These are phyloP conservation scores for Sprattus sprattus DNA, from an alignment of 2,113 vertebrate genomes.

Conservation along the genomic window DNA sequence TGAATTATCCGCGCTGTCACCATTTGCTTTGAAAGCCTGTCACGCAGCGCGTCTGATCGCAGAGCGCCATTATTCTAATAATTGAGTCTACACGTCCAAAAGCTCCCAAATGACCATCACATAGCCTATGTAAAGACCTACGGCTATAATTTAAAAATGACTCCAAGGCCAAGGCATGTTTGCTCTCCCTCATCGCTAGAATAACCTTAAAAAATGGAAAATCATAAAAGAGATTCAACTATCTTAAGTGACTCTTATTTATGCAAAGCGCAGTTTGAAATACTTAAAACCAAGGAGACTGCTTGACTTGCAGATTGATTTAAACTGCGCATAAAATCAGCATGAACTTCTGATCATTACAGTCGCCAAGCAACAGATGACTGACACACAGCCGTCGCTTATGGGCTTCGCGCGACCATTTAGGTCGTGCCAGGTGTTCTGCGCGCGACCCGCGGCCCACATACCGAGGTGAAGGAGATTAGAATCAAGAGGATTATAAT, in stretches of 20 bases:
- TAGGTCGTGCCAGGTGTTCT: not conserved
- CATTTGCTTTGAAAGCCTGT: not conserved
- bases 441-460: conserved; percentile 5
- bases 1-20: not conserved
- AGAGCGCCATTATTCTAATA: no score
- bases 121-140: no score
- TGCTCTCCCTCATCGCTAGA: no score
- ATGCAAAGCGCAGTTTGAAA: not conserved
- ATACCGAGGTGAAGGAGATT: not conserved
- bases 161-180: no score
- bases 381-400: not conserved
- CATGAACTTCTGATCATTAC: not conserved
- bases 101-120: no score
- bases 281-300: not conserved
- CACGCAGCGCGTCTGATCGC: no score
- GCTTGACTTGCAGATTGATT: not conserved
- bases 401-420: not conserved
- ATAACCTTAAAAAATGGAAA: no score
- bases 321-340: not conserved
- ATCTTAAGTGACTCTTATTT: not conserved
- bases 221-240: not conserved
- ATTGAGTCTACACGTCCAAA: no score
- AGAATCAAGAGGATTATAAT: conserved; percentile 4
- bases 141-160: no score
- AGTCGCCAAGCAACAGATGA: conserved; percentile 4